phyloP scores from a whole-genome alignment of 2,888 invertebrate genomes.

The Drosophila paracracens region DNA sequence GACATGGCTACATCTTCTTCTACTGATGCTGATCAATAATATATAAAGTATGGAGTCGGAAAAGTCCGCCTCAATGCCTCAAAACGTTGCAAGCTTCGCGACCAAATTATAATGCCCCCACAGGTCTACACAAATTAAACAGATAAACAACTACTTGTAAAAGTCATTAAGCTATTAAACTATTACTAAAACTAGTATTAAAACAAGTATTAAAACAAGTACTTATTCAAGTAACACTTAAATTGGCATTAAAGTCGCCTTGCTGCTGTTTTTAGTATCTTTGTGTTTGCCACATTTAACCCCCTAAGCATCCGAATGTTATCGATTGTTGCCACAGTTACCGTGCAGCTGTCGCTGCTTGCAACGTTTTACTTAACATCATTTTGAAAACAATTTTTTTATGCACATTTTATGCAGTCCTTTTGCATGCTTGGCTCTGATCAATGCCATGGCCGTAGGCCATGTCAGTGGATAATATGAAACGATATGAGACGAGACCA shows the following conservation, averaged over 20 bases:
- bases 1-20: too few species aligned
- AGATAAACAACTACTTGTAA: neutral
- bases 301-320: slow-evolving; percentile 19
- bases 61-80: too few species aligned
- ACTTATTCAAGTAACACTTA: neutral
- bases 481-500: slow-evolving; percentile 6
- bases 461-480: slow-evolving; percentile 65
- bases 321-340: slow-evolving; percentile 61
- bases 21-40: neutral
- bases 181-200: neutral
- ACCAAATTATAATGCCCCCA: too few species aligned
- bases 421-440: slow-evolving; percentile 43
- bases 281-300: slow-evolving; percentile 12
- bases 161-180: neutral
- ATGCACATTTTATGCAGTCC: slow-evolving; percentile 48
- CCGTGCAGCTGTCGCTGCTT: slow-evolving; percentile 43
- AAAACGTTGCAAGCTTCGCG: too few species aligned
- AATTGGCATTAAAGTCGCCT: neutral
- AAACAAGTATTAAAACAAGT: neutral
- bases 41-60: neutral
- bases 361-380: slow-evolving; percentile 38
- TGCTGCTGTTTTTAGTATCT: neutral
- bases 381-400: slow-evolving; percentile 35
- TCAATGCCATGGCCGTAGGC: slow-evolving; percentile 78
- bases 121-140: too few species aligned